These are phyloP conservation scores for Stegodyphus dumicola DNA, from an alignment of 1,140 invertebrate genomes.

Conservation along the genomic window DNA sequence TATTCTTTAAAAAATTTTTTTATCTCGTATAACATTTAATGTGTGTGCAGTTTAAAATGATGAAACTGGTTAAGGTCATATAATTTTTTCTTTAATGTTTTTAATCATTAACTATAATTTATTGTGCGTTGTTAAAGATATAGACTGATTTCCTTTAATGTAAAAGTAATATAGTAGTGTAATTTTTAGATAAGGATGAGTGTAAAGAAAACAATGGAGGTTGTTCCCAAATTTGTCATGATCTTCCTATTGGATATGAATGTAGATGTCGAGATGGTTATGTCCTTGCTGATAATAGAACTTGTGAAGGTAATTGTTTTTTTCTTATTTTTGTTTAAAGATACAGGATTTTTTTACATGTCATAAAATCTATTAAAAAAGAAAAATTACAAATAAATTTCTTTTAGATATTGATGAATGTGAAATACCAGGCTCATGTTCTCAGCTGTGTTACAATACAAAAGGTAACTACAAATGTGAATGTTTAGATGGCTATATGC, in stretches of 20 bases:
- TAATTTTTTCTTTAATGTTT: too few species aligned
- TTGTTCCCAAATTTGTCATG: conserved; percentile 85
- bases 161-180: too few species aligned
- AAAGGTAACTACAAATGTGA: conserved; percentile 93
- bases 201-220: conserved; percentile 84
- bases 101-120: too few species aligned
- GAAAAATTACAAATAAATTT: not conserved
- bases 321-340: not conserved
- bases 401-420: conserved; percentile 91
- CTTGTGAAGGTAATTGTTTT: conserved; percentile 77
- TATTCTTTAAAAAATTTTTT: too few species aligned
- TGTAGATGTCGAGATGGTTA: conserved; percentile 82
- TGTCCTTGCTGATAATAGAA: conserved; percentile 78
- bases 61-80: too few species aligned
- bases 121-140: too few species aligned
- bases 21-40: too few species aligned
- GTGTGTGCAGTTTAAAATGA: too few species aligned
- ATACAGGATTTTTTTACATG: not conserved
- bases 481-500: conserved; percentile 84
- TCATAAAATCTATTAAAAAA: not conserved
- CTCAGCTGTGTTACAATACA: conserved; percentile 91
- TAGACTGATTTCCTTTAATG: too few species aligned
- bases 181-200: conserved; percentile 75
- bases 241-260: conserved; percentile 80
- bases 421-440: conserved; percentile 84